Evolutionary conservation across 2,113 vertebrate genomes (phyloP).

Genomic region (cat (Felis catus)): DNA sequence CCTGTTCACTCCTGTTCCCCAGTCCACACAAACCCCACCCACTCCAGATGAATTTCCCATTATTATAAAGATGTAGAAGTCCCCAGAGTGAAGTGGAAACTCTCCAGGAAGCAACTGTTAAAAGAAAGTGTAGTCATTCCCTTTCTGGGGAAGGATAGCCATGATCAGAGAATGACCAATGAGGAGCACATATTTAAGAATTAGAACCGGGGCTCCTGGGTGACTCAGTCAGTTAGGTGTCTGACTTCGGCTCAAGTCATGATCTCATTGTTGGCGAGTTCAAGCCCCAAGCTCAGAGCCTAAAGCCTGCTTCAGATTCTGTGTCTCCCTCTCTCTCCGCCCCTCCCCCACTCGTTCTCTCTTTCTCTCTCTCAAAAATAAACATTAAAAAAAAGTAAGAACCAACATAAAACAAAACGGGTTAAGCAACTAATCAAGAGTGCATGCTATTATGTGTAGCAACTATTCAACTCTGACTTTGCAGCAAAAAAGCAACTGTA

Average conservation of each 20-base stretch:
- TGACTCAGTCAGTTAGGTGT: no score
- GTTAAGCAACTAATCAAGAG: not conserved
- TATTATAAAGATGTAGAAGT: not conserved
- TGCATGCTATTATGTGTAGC: not conserved
- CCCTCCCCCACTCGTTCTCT: no score
- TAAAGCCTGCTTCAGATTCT: no score
- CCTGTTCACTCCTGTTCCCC: not conserved
- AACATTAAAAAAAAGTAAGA: not conserved
- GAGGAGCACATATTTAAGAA: not conserved
- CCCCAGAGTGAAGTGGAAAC: not conserved
- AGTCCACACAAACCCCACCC: rapidly evolving
- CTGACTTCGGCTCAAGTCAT: no score
- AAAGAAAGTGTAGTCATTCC: not conserved
- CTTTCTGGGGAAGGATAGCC: not conserved
- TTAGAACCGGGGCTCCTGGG: no score
- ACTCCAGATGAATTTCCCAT: not conserved
- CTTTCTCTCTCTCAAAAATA: no score
- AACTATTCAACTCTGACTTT: not conserved
- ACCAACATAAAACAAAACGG: not conserved
- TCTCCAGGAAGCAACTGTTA: not conserved
- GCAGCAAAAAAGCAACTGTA: not conserved
- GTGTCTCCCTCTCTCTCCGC: no score
- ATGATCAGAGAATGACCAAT: not conserved
- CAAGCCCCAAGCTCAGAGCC: no score
- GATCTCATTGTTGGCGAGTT: no score